Evolutionary conservation across 2,113 vertebrate species (phyloP).

Genomic region (Gymnocephalus cernua): DNA sequence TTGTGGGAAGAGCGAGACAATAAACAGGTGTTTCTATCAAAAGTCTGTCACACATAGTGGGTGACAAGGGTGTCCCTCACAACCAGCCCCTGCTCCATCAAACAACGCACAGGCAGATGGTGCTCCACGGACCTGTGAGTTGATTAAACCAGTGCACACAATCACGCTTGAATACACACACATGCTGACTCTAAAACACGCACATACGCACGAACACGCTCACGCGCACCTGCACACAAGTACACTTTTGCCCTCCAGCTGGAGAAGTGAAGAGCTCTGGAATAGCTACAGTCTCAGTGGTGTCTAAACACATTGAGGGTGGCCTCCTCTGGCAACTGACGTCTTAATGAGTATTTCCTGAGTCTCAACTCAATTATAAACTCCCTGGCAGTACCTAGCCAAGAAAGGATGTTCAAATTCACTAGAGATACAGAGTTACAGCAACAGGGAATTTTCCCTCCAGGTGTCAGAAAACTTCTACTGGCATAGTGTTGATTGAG

Average conservation of each 20-base stretch:
- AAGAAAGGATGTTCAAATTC: slow-evolving; percentile 50
- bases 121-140: slow-evolving; percentile 70
- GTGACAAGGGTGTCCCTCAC: slow-evolving; percentile 66
- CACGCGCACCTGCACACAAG: slow-evolving; percentile 39
- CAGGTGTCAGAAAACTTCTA: slow-evolving; percentile 57
- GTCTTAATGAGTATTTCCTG: slow-evolving; percentile 83
- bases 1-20: slow-evolving; percentile 41
- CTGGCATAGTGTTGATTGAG: slow-evolving; percentile 58
- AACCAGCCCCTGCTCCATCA: slow-evolving; percentile 69
- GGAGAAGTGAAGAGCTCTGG: slow-evolving; percentile 71
- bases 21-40: slow-evolving; percentile 74
- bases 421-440: slow-evolving; percentile 41
- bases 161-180: slow-evolving; percentile 39
- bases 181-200: slow-evolving; percentile 17
- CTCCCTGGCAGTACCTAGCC: slow-evolving; percentile 61
- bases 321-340: slow-evolving; percentile 74
- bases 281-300: slow-evolving; percentile 70
- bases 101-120: slow-evolving; percentile 78
- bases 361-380: slow-evolving; percentile 79
- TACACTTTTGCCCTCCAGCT: slow-evolving; percentile 75
- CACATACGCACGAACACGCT: slow-evolving; percentile 22
- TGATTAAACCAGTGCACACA: slow-evolving; percentile 59
- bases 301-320: slow-evolving; percentile 74
- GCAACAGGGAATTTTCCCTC: slow-evolving; percentile 50
- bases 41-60: slow-evolving; percentile 64